Evolutionary conservation across 2,113 vertebrate species (phyloP).

Genomic region (Xiphophorus maculatus): DNA sequence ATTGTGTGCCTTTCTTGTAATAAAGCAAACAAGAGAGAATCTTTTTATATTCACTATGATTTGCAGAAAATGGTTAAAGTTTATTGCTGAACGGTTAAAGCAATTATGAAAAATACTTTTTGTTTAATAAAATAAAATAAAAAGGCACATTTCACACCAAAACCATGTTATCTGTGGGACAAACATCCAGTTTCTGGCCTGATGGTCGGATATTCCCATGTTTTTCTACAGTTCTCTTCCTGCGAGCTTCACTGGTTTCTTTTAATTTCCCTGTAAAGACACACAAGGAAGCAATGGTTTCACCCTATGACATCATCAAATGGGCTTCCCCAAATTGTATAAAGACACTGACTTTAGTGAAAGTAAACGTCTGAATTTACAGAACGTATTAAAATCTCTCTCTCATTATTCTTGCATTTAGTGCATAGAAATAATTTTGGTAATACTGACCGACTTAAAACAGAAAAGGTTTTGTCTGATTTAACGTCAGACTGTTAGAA

Average conservation of each 20-base stretch:
- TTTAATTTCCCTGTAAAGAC: background rate
- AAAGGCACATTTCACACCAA: background rate
- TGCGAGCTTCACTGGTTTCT: background rate
- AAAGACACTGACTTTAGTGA: too few relatives aligned
- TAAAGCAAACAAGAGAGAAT: background rate
- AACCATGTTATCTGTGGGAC: background rate
- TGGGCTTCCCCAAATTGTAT: too few relatives aligned
- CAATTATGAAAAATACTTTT: background rate
- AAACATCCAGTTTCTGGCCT: background rate
- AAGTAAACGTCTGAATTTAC: too few relatives aligned
- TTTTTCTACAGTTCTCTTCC: background rate
- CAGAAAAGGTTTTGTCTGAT: background rate
- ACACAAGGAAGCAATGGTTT: background rate
- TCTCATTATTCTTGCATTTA: too few relatives aligned
- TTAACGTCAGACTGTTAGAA: background rate
- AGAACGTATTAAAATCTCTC: too few relatives aligned
- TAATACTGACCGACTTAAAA: background rate
- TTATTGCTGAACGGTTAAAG: background rate
- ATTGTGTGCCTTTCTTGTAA: background rate
- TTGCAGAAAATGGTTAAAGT: background rate
- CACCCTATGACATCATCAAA: too few relatives aligned
- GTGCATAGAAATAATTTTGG: background rate
- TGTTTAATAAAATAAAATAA: background rate
- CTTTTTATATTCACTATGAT: background rate
- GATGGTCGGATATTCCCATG: background rate